phyloP scores from a whole-genome alignment of 2,888 invertebrate species.

The Apomyelois bistriatella region DNA sequence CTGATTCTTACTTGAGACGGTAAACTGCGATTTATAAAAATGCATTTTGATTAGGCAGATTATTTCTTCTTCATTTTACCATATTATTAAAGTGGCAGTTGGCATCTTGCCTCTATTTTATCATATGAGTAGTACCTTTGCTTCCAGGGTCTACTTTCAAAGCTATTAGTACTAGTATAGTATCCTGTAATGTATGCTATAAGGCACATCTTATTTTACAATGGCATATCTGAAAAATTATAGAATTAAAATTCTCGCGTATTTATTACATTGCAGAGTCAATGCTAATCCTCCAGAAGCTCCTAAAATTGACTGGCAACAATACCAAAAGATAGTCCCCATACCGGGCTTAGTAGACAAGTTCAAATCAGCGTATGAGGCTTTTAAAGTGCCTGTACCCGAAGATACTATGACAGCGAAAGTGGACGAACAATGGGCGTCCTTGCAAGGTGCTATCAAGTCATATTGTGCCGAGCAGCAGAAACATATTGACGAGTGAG shows the following conservation, averaged over 20 bases:
- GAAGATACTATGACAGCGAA: constrained; percentile 40
- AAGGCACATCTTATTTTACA: no score
- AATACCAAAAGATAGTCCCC: constrained; percentile 50
- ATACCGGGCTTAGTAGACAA: constrained; percentile 53
- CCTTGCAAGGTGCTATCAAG: constrained; percentile 46
- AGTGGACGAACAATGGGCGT: constrained; percentile 59
- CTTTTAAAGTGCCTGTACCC: constrained; percentile 53
- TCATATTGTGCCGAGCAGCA: constrained; percentile 43
- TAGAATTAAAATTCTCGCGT: no score
- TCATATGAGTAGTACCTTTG: no score
- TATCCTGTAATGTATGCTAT: no score
- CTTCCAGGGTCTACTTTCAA: no score
- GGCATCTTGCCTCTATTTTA: no score
- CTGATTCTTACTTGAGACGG: constrained; percentile 55
- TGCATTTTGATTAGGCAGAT: background rate
- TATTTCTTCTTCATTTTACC: background rate
- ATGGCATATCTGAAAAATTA: no score
- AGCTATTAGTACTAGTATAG: no score
- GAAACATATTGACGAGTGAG: constrained; percentile 44
- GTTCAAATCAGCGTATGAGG: constrained; percentile 44
- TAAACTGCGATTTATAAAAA: constrained; percentile 22
- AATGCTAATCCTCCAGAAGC: constrained; percentile 46
- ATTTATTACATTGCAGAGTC: constrained; percentile 42
- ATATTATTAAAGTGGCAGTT: no score
- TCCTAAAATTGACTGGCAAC: constrained; percentile 63